These are phyloP conservation scores for Hemichromis elongatus DNA, from an alignment of 2,113 vertebrate species.

Conservation along the genomic window DNA sequence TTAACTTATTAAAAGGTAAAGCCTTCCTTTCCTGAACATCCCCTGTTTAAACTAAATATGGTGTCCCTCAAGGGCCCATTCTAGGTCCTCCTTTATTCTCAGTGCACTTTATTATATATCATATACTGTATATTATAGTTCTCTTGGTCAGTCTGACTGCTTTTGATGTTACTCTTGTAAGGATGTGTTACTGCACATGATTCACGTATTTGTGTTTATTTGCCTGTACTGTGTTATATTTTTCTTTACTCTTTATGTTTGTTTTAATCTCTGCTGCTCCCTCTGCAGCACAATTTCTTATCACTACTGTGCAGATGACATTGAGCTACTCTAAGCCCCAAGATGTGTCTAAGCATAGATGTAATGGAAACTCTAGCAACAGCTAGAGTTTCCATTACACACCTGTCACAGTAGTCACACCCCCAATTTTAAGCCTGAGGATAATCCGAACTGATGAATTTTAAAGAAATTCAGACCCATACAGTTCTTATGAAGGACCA, in stretches of 20 bases:
- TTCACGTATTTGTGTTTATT: background rate
- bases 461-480: background rate
- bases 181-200: background rate
- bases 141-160: background rate
- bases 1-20: background rate
- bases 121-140: background rate
- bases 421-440: fast-evolving
- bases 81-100: background rate
- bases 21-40: background rate
- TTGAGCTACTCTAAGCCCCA: fast-evolving
- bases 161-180: background rate
- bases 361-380: background rate
- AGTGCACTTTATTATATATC: background rate
- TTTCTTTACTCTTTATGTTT: fast-evolving
- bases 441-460: fast-evolving
- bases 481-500: fast-evolving
- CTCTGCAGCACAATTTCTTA: too few relatives aligned
- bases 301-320: background rate
- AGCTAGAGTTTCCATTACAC: too few relatives aligned
- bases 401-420: background rate
- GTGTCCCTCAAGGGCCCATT: background rate
- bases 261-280: background rate
- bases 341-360: fast-evolving
- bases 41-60: background rate
- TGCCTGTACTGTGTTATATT: background rate